These are phyloP conservation scores for Junonia oenone DNA, from an alignment of 2,888 invertebrate genomes.

Conservation along the genomic window DNA sequence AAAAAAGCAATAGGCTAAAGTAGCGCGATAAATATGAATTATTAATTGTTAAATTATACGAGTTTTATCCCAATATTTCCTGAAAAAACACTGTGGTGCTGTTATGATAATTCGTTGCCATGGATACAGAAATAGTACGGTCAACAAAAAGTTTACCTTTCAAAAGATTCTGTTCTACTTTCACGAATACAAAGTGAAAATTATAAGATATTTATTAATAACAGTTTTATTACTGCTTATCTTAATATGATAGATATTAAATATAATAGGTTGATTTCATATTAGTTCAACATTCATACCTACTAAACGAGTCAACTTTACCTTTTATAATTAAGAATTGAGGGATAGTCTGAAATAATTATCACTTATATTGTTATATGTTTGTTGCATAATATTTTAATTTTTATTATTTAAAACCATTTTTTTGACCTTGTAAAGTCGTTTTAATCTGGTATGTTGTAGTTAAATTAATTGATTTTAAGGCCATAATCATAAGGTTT, in stretches of 20 bases:
- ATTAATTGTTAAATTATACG: too few species aligned
- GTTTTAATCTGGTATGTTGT: not conserved
- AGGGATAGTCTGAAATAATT: too few species aligned
- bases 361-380: too few species aligned
- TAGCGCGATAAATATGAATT: too few species aligned
- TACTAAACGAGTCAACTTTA: too few species aligned
- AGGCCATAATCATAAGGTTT: not conserved
- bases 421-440: slow-evolving; percentile 10
- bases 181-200: not conserved
- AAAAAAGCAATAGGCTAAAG: too few species aligned
- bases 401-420: slow-evolving; percentile 7
- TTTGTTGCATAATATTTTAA: slow-evolving; percentile 8
- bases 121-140: not conserved
- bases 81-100: not conserved
- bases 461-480: not conserved
- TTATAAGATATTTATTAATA: not conserved
- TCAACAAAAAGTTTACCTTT: not conserved
- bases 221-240: not conserved
- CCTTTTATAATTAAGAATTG: not conserved
- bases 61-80: not conserved
- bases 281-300: too few species aligned
- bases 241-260: not conserved
- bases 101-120: not conserved
- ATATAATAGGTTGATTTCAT: too few species aligned
- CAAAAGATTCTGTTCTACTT: not conserved